phyloP scores from a whole-genome alignment of 2,888 invertebrate species.

The Pardosa pseudoannulata region DNA sequence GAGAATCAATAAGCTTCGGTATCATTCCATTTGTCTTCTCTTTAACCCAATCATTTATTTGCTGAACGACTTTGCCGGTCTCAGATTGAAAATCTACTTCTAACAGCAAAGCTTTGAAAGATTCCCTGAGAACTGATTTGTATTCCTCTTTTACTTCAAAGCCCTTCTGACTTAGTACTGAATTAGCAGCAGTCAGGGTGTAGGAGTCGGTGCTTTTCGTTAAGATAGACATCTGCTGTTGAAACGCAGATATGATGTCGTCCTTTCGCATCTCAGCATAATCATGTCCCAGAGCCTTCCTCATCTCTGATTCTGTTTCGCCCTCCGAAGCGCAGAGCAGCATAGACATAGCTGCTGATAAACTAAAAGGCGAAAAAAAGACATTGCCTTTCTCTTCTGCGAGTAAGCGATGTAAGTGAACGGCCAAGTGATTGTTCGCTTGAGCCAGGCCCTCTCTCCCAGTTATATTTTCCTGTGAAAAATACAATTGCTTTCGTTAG shows the following conservation, averaged over 20 bases:
- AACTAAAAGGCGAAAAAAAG: slow-evolving; percentile 60
- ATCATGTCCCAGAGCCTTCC: slow-evolving; percentile 31
- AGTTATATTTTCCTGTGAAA: no score
- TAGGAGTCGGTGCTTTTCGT: slow-evolving; percentile 1
- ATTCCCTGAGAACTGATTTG: slow-evolving; percentile 33
- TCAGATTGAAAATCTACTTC: slow-evolving; percentile 57
- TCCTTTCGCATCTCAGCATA: neutral
- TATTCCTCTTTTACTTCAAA: slow-evolving; percentile 32
- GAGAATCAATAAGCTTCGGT: slow-evolving; percentile 40
- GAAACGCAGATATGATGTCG: slow-evolving; percentile 9
- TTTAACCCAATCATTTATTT: slow-evolving; percentile 41
- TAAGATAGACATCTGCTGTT: slow-evolving; percentile 17
- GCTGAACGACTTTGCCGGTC: neutral
- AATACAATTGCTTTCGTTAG: no score
- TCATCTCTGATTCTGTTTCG: slow-evolving; percentile 37
- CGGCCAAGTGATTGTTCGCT: slow-evolving; percentile 37
- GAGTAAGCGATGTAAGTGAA: slow-evolving; percentile 31
- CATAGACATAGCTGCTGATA: slow-evolving; percentile 59
- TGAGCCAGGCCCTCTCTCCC: no score
- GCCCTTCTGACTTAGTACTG: slow-evolving; percentile 15
- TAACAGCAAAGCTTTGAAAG: slow-evolving; percentile 49
- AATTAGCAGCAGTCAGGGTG: slow-evolving; percentile 32
- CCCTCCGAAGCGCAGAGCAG: slow-evolving; percentile 38
- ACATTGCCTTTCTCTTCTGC: slow-evolving; percentile 47
- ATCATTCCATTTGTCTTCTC: slow-evolving; percentile 41